Evolutionary conservation across 2,888 invertebrate genomes (phyloP).

Genomic region (Unio delphinus): DNA sequence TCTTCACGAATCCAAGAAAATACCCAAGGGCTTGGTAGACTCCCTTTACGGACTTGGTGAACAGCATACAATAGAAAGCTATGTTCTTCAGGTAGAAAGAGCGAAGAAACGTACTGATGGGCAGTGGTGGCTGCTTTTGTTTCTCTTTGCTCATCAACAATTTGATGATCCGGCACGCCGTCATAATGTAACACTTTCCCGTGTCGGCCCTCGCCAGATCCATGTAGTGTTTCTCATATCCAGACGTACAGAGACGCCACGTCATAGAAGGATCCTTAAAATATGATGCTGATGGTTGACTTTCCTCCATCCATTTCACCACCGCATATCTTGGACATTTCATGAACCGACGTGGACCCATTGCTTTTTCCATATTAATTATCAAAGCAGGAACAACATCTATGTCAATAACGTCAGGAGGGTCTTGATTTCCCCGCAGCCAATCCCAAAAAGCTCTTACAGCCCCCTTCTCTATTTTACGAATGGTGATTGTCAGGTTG

Average conservation of each 20-base stretch:
- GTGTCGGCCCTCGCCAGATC: slow-evolving; percentile 26
- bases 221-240: slow-evolving; percentile 38
- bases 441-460: no score
- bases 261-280: slow-evolving; percentile 18
- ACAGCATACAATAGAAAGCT: slow-evolving; percentile 22
- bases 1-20: slow-evolving; percentile 17
- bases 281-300: not conserved
- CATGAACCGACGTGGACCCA: no score
- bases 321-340: slow-evolving; percentile 33
- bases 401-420: no score
- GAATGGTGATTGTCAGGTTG: slow-evolving; percentile 18
- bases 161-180: slow-evolving; percentile 39
- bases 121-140: slow-evolving; percentile 5
- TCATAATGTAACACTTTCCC: slow-evolving; percentile 31
- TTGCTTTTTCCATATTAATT: no score
- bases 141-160: slow-evolving; percentile 6
- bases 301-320: slow-evolving; percentile 36
- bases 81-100: slow-evolving; percentile 40
- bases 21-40: slow-evolving; percentile 22
- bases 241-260: slow-evolving; percentile 37
- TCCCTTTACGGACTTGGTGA: slow-evolving; percentile 4
- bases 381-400: no score
- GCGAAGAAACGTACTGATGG: slow-evolving; percentile 15
- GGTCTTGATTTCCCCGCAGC: no score
- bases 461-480: no score